Conservation (phyloP, 2,888 invertebrate species). For the Tryphoninae sp. region DNA sequence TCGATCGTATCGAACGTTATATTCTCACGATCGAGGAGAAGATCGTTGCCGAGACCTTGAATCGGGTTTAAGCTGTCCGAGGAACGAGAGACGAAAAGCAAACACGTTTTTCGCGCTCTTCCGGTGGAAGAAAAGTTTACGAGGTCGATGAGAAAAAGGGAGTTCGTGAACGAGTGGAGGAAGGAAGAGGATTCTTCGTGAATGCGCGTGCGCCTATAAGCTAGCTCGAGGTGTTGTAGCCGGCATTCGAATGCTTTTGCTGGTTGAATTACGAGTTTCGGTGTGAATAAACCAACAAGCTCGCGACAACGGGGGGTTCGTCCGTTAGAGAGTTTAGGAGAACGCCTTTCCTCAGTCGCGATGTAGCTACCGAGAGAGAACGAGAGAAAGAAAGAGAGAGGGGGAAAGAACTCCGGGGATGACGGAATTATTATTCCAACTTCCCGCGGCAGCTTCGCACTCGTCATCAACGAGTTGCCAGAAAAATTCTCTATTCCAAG, state of each 20-base stretch:
- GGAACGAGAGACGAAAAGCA: conserved; percentile 29
- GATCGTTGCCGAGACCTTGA: conserved; percentile 16
- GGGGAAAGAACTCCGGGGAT: conserved; percentile 51
- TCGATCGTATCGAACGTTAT: background rate
- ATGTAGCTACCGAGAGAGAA: too few relatives aligned
- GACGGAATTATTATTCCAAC: conserved; percentile 71
- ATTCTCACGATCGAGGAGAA: background rate
- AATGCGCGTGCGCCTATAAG: background rate
- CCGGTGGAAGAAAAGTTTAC: conserved; percentile 42
- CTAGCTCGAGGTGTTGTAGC: conserved; percentile 3
- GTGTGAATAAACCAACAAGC: conserved; percentile 47
- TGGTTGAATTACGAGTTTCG: conserved; percentile 51
- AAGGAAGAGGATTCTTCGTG: background rate
- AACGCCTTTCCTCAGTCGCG: conserved; percentile 37
- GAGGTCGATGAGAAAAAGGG: conserved; percentile 31
- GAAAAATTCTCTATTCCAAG: conserved; percentile 53
- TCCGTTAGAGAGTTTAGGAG: conserved; percentile 31
- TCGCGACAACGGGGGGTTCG: conserved; percentile 46
- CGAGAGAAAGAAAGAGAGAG: too few relatives aligned
- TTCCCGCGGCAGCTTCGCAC: conserved; percentile 57
- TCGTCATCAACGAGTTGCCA: conserved; percentile 55
- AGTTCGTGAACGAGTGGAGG: conserved; percentile 1
- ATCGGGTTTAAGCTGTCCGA: conserved; percentile 9
- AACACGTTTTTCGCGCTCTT: conserved; percentile 22
- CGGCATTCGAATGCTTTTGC: conserved; percentile 31